A percentile compares a stretch with the other conserved stretches of the same genome.
Evolutionary conservation across 2,113 vertebrate genomes (phyloP).

Genomic region (Osmerus mordax): DNA sequence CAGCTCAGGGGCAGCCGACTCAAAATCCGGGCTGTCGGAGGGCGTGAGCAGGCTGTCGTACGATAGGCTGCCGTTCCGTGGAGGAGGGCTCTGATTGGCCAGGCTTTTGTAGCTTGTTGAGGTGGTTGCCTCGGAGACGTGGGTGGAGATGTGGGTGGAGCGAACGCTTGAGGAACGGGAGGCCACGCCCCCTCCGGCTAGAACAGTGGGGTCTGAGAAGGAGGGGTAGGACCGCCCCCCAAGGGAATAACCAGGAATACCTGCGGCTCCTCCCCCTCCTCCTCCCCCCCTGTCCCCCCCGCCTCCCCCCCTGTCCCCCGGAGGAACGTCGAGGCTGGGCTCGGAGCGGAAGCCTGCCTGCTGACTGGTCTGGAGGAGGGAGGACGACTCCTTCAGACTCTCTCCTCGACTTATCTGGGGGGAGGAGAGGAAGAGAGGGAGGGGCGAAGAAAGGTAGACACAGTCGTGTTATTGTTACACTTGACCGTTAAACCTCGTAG

Average conservation of each 20-base stretch:
- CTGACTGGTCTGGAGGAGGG: conserved; percentile 82
- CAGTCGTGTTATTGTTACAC: neutral
- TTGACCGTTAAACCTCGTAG: neutral
- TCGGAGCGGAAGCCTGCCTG: conserved; percentile 92
- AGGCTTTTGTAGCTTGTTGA: conserved; percentile 93
- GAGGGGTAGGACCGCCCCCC: conserved; percentile 75
- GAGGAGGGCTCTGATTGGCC: conserved; percentile 85
- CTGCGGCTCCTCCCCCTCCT: conserved; percentile 39
- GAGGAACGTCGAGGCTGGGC: conserved; percentile 84
- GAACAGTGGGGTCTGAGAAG: conserved; percentile 81
- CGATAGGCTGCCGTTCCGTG: conserved; percentile 87
- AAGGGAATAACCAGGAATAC: conserved; percentile 69
- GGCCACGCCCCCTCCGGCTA: conserved; percentile 59
- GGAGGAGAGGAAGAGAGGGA: conserved; percentile 10
- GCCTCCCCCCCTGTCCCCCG: conserved; percentile 45
- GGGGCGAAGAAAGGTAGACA: neutral
- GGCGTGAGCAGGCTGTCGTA: conserved; percentile 95
- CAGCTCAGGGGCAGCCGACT: conserved; percentile 80
- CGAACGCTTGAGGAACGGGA: conserved; percentile 87
- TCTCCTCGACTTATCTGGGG: conserved; percentile 87
- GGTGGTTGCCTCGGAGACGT: conserved; percentile 81
- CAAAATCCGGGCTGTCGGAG: conserved; percentile 93
- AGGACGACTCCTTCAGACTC: conserved; percentile 79
- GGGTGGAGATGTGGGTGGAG: conserved; percentile 78
- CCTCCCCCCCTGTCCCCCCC: conserved; percentile 40